Conservation (phyloP, 2,888 invertebrate species). For the Drosophila kuntzei region DNA sequence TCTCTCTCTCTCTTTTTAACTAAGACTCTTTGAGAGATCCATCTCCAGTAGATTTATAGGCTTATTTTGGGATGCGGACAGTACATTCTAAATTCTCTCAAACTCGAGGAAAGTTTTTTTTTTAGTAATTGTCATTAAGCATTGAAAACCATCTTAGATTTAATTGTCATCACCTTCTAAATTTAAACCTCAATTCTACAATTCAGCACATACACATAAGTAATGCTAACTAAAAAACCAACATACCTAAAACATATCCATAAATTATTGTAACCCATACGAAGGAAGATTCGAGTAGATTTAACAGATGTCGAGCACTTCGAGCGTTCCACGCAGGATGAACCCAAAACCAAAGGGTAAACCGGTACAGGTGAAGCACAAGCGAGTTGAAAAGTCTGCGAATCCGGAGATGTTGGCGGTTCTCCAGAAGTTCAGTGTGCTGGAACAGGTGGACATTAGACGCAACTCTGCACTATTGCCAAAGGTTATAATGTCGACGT, state of each 20-base stretch:
- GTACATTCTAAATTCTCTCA: no score
- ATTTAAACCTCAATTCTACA: neutral
- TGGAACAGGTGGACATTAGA: constrained; percentile 30
- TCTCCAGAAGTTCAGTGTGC: constrained; percentile 19
- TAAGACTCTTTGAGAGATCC: no score
- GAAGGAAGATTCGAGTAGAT: neutral
- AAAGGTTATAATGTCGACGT: constrained; percentile 4
- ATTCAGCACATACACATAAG: neutral
- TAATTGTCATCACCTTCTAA: neutral
- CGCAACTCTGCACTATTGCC: constrained; percentile 18
- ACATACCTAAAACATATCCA: neutral
- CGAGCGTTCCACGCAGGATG: neutral
- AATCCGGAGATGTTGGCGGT: neutral
- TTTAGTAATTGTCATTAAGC: neutral
- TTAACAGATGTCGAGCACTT: neutral
- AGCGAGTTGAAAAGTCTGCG: neutral
- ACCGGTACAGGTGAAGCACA: neutral
- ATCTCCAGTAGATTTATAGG: no score
- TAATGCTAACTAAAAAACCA: neutral
- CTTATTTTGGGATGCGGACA: no score
- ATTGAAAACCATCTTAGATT: neutral
- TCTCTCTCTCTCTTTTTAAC: no score
- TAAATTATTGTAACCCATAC: neutral
- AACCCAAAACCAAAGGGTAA: neutral
- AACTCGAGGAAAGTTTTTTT: neutral